Percentiles rank a stretch among this genome's conserved stretches.
Evolutionary conservation across 2,797 vertebrate genomes (phyloP).

Genomic region (Spinibarbus caldwelli): DNA sequence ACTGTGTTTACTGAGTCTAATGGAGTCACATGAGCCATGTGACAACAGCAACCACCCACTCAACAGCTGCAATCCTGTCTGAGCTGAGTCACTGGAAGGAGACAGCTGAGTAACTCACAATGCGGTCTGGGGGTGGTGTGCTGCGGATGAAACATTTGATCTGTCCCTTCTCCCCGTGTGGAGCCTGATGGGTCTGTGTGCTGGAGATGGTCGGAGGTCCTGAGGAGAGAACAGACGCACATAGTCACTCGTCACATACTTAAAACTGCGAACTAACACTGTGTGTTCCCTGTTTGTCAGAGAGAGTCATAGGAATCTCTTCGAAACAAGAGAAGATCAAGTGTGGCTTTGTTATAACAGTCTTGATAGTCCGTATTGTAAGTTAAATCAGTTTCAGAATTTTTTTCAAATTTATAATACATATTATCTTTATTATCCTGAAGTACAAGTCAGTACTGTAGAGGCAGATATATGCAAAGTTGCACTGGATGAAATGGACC

Average conservation of each 20-base stretch:
- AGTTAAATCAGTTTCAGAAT: too few relatives aligned
- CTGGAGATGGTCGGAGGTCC: constrained; percentile 99
- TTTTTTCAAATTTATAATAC: too few relatives aligned
- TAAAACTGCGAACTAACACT: too few relatives aligned
- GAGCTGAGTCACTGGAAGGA: constrained; percentile 25
- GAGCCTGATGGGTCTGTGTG: constrained; percentile 96
- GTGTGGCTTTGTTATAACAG: neutral
- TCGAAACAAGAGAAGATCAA: constrained; percentile 8
- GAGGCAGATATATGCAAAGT: neutral
- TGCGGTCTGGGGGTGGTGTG: constrained; percentile 94
- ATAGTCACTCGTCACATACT: too few relatives aligned
- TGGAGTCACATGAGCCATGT: constrained; percentile 53
- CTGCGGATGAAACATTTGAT: constrained; percentile 99
- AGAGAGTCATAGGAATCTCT: neutral
- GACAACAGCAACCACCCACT: constrained; percentile 46
- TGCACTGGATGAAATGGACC: neutral
- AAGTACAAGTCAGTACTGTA: neutral
- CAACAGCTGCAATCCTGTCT: constrained; percentile 44
- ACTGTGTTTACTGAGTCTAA: constrained; percentile 57
- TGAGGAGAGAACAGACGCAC: constrained; percentile 65
- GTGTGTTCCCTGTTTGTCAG: neutral
- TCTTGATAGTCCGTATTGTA: too few relatives aligned
- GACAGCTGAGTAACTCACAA: constrained; percentile 83
- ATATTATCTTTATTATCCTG: too few relatives aligned
- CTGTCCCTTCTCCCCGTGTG: constrained; percentile 97